Evolutionary conservation across 2,888 invertebrate species (phyloP).

Genomic region (Malthinus seriepunctatus): DNA sequence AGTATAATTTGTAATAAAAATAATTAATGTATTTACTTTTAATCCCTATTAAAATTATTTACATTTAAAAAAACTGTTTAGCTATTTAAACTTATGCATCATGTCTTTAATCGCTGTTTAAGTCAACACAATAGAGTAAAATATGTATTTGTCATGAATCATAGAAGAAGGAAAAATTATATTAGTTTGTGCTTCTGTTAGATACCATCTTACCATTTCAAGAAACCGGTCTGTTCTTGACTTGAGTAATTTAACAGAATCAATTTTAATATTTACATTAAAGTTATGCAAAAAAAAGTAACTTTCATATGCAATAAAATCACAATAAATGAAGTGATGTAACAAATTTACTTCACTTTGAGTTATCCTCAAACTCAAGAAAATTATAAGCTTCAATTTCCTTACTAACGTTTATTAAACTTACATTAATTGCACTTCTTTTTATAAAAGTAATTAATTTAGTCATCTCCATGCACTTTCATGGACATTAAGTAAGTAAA

Average conservation of each 20-base stretch:
- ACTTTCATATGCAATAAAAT: too few relatives aligned
- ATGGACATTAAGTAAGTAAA: too few relatives aligned
- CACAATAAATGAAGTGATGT: too few relatives aligned
- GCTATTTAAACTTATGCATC: conserved; percentile 9
- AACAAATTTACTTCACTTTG: too few relatives aligned
- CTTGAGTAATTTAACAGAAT: conserved; percentile 19
- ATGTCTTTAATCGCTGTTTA: conserved; percentile 7
- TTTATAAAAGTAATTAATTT: too few relatives aligned
- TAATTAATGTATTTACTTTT: conserved; percentile 5
- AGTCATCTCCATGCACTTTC: too few relatives aligned
- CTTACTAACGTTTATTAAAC: too few relatives aligned
- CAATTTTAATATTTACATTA: conserved; percentile 8
- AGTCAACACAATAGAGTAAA: conserved; percentile 19
- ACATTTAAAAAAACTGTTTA: conserved; percentile 4
- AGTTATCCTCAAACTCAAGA: too few relatives aligned
- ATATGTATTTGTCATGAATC: conserved; percentile 21
- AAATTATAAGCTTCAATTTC: too few relatives aligned
- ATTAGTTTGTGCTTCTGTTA: conserved; percentile 18
- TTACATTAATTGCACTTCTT: too few relatives aligned
- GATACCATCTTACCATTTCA: conserved; percentile 19
- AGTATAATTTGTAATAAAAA: neutral
- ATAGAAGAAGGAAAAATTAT: conserved; percentile 17
- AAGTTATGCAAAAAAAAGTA: neutral
- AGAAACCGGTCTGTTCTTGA: conserved; percentile 16
- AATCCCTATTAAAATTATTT: conserved; percentile 6